Evolutionary conservation across 1,140 invertebrate genomes (phyloP).

Genomic region (Drosophila azteca): DNA sequence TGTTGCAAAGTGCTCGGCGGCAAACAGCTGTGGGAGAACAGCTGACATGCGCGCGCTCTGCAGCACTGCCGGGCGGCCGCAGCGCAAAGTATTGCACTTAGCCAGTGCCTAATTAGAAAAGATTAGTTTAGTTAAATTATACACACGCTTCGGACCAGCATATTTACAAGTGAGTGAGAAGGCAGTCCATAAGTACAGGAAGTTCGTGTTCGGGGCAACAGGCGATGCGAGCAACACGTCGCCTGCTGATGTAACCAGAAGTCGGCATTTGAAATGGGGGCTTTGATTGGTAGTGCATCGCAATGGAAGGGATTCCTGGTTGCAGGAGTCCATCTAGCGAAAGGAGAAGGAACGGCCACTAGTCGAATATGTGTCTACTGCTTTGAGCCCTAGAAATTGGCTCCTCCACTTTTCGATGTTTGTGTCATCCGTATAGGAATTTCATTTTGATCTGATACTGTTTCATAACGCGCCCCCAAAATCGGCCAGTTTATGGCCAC

Average conservation of each 20-base stretch:
- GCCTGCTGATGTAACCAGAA: constrained; percentile 43
- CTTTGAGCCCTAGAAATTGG: no score
- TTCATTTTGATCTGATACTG: neutral
- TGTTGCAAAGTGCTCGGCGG: constrained; percentile 9
- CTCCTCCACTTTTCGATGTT: no score
- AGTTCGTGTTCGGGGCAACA: neutral
- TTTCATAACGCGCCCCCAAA: constrained; percentile 27
- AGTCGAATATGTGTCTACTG: neutral
- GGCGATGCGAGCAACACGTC: neutral
- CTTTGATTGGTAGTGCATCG: neutral
- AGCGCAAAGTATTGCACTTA: constrained; percentile 5
- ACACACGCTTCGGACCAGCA: constrained; percentile 38
- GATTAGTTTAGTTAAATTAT: constrained; percentile 48
- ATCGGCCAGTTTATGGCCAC: constrained; percentile 19
- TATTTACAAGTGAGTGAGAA: constrained; percentile 31
- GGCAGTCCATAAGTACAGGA: no score
- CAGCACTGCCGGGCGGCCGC: constrained; percentile 49
- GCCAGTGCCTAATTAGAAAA: constrained; percentile 9
- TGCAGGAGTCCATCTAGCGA: constrained; percentile 2
- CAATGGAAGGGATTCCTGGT: neutral
- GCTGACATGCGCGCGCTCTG: constrained; percentile 23
- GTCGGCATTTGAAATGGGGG: constrained; percentile 13
- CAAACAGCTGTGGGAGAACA: constrained; percentile 16
- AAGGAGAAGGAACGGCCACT: neutral
- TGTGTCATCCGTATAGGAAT: no score